Conservation (phyloP, 2,113 vertebrate genomes). For the Crotalus tigris region DNA sequence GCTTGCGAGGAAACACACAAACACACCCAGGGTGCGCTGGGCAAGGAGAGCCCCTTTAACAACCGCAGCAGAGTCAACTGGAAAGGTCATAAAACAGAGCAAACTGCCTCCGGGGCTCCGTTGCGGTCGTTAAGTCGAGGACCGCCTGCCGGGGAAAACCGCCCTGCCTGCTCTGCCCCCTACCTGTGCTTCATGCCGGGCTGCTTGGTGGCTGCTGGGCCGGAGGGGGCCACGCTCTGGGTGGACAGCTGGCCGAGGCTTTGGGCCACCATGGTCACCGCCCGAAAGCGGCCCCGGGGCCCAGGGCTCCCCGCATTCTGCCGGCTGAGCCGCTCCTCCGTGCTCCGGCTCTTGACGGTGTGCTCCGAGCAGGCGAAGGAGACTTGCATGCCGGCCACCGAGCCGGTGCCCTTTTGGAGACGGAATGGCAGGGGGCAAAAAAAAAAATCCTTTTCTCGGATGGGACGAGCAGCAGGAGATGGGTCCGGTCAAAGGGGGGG, state of each 20-base stretch:
- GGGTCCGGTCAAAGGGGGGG: neutral
- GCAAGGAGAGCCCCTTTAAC: neutral
- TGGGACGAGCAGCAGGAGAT: neutral
- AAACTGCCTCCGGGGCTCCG: neutral
- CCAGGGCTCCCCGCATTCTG: conserved; percentile 88
- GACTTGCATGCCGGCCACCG: conserved; percentile 82
- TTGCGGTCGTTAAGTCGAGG: neutral
- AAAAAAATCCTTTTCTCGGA: neutral
- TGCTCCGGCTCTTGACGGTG: conserved; percentile 83
- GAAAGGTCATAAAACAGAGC: neutral
- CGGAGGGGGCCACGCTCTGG: conserved; percentile 78
- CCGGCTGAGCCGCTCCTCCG: conserved; percentile 85
- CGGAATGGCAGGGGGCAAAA: neutral
- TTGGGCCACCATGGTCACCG: conserved; percentile 93
- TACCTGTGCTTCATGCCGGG: conserved; percentile 96
- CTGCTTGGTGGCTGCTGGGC: conserved; percentile 78
- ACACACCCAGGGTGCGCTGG: neutral
- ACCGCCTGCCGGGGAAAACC: neutral
- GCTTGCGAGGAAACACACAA: neutral
- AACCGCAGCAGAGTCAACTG: neutral
- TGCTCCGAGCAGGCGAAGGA: conserved; percentile 94
- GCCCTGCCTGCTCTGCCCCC: too few species aligned
- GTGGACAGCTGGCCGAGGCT: conserved; percentile 91
- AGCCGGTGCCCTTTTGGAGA: neutral
- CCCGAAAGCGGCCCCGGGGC: conserved; percentile 85